Evolutionary conservation across 2,113 vertebrate genomes (phyloP).

Genomic region (Rhea americana): DNA sequence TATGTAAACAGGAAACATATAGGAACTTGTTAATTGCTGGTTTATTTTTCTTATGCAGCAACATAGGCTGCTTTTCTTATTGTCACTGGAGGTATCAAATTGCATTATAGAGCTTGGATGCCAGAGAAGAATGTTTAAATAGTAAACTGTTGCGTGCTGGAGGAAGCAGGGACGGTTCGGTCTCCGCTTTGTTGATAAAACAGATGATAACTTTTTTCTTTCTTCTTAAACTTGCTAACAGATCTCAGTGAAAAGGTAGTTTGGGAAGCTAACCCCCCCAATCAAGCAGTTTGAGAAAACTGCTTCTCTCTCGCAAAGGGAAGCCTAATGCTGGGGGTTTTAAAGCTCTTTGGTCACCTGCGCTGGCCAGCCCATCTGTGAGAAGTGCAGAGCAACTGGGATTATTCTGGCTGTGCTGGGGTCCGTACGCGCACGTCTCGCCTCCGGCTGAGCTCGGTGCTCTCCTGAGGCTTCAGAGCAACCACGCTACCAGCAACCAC

Average conservation of each 20-base stretch:
- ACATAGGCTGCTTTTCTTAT: constrained; percentile 32
- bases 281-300: neutral
- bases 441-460: neutral
- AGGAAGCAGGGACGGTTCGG: accelerated
- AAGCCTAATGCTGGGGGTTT: neutral
- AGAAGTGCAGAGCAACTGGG: neutral
- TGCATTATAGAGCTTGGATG: neutral
- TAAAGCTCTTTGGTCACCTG: neutral
- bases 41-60: constrained; percentile 62
- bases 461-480: neutral
- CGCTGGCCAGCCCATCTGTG: neutral
- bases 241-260: neutral
- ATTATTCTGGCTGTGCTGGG: neutral
- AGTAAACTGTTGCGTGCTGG: neutral
- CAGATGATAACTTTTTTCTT: neutral
- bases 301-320: neutral
- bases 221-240: neutral
- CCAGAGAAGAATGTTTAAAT: neutral
- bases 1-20: constrained; percentile 63
- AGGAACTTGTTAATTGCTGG: constrained; percentile 62
- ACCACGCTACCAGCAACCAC: neutral
- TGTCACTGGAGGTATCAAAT: constrained; percentile 31
- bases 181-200: neutral
- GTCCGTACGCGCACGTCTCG: neutral
- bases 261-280: neutral